These are phyloP conservation scores for Paraplagusia blochii DNA, from an alignment of 2,113 vertebrate genomes.

Conservation along the genomic window DNA sequence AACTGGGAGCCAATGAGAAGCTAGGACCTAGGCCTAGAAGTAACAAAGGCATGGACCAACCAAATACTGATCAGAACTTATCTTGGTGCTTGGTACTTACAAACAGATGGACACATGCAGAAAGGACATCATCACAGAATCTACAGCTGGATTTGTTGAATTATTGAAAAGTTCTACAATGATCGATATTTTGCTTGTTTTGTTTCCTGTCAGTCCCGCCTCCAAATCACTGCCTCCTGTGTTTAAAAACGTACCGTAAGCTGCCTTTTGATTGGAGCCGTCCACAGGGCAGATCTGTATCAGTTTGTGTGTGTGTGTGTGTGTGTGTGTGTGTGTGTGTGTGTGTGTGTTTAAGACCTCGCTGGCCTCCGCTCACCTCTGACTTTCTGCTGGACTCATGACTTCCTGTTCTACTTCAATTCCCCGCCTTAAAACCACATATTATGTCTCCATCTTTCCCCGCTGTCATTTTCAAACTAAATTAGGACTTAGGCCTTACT, in stretches of 20 bases:
- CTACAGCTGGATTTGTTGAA: too few species aligned
- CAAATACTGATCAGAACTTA: too few species aligned
- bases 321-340: slow-evolving; percentile 16
- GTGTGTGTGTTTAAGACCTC: slow-evolving; percentile 14
- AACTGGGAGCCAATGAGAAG: too few species aligned
- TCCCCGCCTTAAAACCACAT: slow-evolving; percentile 11
- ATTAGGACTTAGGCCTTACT: slow-evolving; percentile 4
- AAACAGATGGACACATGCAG: too few species aligned
- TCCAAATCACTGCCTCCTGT: not conserved
- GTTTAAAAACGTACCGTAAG: slow-evolving; percentile 45
- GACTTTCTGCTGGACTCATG: not conserved
- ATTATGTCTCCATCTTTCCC: not conserved
- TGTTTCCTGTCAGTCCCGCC: slow-evolving; percentile 6
- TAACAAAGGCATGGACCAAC: too few species aligned
- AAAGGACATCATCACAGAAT: too few species aligned
- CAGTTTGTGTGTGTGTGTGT: slow-evolving; percentile 21
- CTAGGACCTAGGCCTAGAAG: too few species aligned
- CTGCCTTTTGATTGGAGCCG: slow-evolving; percentile 36
- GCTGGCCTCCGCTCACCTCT: slow-evolving; percentile 8
- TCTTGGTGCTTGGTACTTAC: too few species aligned
- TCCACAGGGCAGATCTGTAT: slow-evolving; percentile 34
- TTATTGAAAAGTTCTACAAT: too few species aligned
- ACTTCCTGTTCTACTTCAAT: slow-evolving; percentile 3
- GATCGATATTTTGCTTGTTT: not conserved
- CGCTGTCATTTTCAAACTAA: slow-evolving; percentile 25